phyloP scores from a whole-genome alignment of 2,888 invertebrate genomes.

The Xanthia togata region DNA sequence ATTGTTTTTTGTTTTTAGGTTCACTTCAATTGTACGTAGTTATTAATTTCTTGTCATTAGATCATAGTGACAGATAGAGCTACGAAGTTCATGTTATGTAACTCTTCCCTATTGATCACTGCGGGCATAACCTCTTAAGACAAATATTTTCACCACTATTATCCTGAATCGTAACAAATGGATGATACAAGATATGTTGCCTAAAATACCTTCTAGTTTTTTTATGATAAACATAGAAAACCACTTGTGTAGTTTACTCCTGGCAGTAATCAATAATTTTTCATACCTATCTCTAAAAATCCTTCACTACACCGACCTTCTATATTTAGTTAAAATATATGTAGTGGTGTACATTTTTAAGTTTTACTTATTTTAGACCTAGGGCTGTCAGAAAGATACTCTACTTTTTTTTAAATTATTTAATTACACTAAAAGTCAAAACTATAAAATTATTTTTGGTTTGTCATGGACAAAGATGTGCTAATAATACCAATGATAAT shows the following conservation, averaged over 20 bases:
- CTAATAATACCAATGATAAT: not conserved
- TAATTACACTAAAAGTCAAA: not conserved
- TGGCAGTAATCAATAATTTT: conserved; percentile 2
- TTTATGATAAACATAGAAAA: not conserved
- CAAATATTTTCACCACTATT: conserved; percentile 18
- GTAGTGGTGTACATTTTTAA: not conserved
- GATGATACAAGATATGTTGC: not conserved
- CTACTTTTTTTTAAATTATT: not conserved
- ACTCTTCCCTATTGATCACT: conserved; percentile 75
- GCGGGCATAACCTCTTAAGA: conserved; percentile 68
- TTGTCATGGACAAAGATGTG: not conserved
- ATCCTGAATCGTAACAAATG: conserved; percentile 6
- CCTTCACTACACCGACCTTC: not conserved
- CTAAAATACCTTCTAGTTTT: not conserved
- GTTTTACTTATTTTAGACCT: not conserved
- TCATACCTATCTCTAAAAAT: not conserved
- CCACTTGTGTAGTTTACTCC: not conserved
- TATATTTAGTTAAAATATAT: not conserved
- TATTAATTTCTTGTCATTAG: not conserved
- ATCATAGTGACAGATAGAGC: conserved; percentile 3
- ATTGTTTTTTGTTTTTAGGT: conserved; percentile 19
- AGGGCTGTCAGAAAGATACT: not conserved
- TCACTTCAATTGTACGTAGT: not conserved
- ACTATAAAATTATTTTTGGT: not conserved
- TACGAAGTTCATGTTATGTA: conserved; percentile 77